phyloP scores from a whole-genome alignment of 2,113 vertebrate species.

The Pelvicachromis taeniatus region DNA sequence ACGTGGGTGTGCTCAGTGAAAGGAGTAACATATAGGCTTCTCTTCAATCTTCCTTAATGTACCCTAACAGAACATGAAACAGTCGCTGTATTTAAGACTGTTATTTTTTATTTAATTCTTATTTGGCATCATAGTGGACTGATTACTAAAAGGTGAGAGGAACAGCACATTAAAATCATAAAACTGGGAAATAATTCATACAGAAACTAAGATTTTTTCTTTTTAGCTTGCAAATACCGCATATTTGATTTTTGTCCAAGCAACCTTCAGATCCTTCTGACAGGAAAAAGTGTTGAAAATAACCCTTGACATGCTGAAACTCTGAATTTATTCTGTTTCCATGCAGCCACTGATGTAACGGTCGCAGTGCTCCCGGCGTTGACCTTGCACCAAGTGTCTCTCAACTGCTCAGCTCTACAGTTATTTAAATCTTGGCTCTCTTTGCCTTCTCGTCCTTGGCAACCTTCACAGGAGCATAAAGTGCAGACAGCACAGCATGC shows the following conservation, averaged over 20 bases:
- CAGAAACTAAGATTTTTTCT: background rate
- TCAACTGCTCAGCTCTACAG: background rate
- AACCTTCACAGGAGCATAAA: background rate
- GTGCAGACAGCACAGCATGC: background rate
- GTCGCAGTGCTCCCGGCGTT: slow-evolving; percentile 1
- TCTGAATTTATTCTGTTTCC: background rate
- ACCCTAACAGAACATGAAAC: background rate
- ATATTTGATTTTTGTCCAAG: background rate
- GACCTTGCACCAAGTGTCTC: slow-evolving; percentile 30
- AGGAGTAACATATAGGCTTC: background rate
- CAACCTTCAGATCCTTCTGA: background rate
- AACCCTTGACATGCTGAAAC: background rate
- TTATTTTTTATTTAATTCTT: background rate
- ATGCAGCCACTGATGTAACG: background rate
- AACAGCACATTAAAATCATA: background rate
- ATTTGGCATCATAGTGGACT: background rate
- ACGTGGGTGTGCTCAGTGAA: background rate
- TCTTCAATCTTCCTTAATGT: background rate
- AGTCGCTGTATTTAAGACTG: background rate
- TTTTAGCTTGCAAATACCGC: background rate
- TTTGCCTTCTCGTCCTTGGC: background rate
- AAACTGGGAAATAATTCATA: background rate
- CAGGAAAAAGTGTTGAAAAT: background rate
- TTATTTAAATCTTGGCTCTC: slow-evolving; percentile 22
- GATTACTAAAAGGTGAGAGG: background rate